Percentiles rank a stretch among this genome's conserved stretches.
phyloP scores from a whole-genome alignment of 2,888 invertebrate species.

The Lasiommata megera region DNA sequence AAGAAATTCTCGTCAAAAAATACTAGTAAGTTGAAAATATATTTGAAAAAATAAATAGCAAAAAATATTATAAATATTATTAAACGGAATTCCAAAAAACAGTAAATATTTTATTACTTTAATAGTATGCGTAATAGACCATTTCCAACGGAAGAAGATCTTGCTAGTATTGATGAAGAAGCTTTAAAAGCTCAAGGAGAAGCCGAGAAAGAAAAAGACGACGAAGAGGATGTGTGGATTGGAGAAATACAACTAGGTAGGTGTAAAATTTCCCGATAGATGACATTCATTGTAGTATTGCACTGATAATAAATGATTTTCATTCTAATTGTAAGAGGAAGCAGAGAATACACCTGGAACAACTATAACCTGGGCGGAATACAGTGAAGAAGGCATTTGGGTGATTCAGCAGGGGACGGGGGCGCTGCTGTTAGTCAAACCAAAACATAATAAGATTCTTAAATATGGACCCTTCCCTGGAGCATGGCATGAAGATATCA shows the following conservation, averaged over 20 bases:
- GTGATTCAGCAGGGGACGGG: slow-evolving; percentile 65
- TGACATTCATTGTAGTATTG: background rate
- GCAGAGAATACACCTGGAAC: slow-evolving; percentile 62
- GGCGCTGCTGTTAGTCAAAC: slow-evolving; percentile 55
- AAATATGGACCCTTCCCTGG: slow-evolving; percentile 67
- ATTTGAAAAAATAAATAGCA: background rate
- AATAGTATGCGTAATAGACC: slow-evolving; percentile 66
- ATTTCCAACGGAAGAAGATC: slow-evolving; percentile 69
- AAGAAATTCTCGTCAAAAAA: slow-evolving; percentile 65
- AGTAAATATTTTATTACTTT: background rate
- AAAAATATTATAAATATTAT: too few relatives aligned
- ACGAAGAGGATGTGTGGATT: slow-evolving; percentile 66
- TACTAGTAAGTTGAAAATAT: slow-evolving; percentile 57
- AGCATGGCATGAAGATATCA: slow-evolving; percentile 67
- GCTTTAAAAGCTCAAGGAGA: slow-evolving; percentile 74
- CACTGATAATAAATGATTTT: background rate
- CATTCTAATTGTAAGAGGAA: slow-evolving; percentile 49
- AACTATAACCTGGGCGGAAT: slow-evolving; percentile 67
- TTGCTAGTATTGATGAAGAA: slow-evolving; percentile 73
- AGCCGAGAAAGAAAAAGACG: slow-evolving; percentile 68
- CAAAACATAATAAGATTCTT: slow-evolving; percentile 55
- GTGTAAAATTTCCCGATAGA: background rate
- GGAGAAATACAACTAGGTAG: slow-evolving; percentile 85
- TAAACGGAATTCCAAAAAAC: background rate
- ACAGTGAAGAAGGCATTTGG: slow-evolving; percentile 66